Conservation (phyloP, 2,113 vertebrate genomes). For the Willisornis vidua region DNA sequence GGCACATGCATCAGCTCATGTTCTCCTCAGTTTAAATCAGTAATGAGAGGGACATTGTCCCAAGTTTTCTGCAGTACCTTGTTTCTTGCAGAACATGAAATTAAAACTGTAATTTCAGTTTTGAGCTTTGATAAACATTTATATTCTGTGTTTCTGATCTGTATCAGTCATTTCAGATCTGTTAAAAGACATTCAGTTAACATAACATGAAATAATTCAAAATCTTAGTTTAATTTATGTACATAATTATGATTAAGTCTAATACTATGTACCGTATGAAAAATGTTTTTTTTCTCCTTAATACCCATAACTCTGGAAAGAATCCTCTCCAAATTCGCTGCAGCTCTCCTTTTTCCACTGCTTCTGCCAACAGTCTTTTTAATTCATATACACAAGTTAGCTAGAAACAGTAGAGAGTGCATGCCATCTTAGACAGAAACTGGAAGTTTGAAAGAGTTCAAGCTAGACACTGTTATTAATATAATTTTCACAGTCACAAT, state of each 20-base stretch:
- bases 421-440: neutral
- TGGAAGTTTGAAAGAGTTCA: neutral
- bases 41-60: neutral
- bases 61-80: neutral
- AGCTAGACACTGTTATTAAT: neutral
- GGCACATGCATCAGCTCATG: neutral
- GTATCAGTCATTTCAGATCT: neutral
- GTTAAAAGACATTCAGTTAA: neutral
- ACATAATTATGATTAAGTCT: neutral
- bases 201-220: neutral
- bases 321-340: neutral
- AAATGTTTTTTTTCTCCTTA: accelerated
- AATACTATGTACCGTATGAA: neutral
- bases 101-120: neutral
- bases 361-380: neutral
- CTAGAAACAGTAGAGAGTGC: neutral
- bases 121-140: neutral
- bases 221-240: neutral
- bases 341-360: neutral
- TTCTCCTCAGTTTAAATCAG: neutral
- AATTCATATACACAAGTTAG: neutral
- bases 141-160: neutral
- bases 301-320: neutral
- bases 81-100: neutral
- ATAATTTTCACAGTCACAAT: neutral